A percentile compares a stretch with the other conserved stretches of the same genome.
phyloP scores from a whole-genome alignment of 64 coral and sea anemone genomes.

The Dendronephthya gigantea region DNA sequence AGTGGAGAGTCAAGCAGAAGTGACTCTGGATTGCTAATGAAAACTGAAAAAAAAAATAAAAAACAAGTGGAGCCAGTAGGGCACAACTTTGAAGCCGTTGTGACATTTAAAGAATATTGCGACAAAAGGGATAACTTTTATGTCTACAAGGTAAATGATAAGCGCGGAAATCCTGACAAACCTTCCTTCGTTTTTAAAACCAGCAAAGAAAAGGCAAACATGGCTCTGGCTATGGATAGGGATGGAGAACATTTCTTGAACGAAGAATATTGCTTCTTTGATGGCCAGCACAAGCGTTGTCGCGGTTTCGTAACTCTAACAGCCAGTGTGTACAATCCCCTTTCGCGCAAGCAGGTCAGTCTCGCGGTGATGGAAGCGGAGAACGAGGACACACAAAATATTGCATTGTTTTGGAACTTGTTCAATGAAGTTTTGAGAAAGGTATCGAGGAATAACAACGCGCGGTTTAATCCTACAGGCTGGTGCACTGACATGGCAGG shows the following conservation, averaged over 20 bases:
- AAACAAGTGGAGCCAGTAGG: background rate
- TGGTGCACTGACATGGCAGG: background rate
- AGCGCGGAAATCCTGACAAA: too few relatives aligned
- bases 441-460: background rate
- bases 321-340: conserved; percentile 12
- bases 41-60: background rate
- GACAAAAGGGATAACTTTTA: too few relatives aligned
- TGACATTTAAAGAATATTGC: too few relatives aligned
- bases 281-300: background rate
- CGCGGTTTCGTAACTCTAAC: background rate
- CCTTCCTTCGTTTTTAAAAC: background rate
- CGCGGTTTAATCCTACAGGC: background rate
- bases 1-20: background rate
- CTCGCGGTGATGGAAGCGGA: conserved; percentile 18
- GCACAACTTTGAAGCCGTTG: background rate
- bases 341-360: background rate
- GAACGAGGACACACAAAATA: background rate
- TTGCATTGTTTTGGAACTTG: conserved; percentile 5
- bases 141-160: too few relatives aligned
- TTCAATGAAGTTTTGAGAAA: background rate
- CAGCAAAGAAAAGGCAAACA: background rate
- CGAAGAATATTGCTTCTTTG: background rate
- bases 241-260: background rate
- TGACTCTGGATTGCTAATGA: background rate
- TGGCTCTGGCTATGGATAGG: background rate